These are phyloP conservation scores for Ceuthmochares aereus DNA, from an alignment of 2,113 vertebrate species.

Conservation along the genomic window DNA sequence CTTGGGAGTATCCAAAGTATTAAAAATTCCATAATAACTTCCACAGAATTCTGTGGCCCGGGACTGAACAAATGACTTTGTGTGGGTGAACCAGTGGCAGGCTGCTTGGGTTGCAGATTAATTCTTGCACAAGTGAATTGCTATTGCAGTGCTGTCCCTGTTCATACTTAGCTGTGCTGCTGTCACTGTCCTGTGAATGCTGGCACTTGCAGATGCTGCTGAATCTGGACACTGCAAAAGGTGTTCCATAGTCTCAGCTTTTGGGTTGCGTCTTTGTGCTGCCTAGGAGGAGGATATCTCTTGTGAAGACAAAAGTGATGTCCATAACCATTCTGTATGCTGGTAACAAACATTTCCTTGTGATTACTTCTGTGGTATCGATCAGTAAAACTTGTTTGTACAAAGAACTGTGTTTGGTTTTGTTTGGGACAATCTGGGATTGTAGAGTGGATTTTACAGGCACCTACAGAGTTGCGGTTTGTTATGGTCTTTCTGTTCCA, in stretches of 20 bases:
- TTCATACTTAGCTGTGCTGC: neutral
- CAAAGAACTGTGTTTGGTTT: neutral
- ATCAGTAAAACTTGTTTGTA: neutral
- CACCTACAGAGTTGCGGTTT: neutral
- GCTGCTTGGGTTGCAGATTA: neutral
- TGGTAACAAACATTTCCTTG: neutral
- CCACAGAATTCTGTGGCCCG: neutral
- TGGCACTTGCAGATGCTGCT: neutral
- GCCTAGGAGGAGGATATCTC: neutral
- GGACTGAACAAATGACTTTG: neutral
- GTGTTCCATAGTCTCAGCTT: neutral
- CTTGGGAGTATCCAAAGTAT: neutral
- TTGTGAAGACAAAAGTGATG: neutral
- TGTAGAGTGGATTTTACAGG: neutral
- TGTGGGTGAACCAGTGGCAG: neutral
- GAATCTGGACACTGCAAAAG: neutral
- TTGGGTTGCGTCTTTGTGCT: neutral
- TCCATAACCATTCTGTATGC: rapidly evolving
- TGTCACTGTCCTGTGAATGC: neutral
- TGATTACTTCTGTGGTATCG: neutral
- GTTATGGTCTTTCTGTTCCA: neutral
- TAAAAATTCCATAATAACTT: neutral
- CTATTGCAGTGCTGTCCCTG: neutral
- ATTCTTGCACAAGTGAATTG: neutral
- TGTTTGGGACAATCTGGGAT: neutral